phyloP scores from a whole-genome alignment of 2,797 vertebrate species.

The Myioborus miniatus region DNA sequence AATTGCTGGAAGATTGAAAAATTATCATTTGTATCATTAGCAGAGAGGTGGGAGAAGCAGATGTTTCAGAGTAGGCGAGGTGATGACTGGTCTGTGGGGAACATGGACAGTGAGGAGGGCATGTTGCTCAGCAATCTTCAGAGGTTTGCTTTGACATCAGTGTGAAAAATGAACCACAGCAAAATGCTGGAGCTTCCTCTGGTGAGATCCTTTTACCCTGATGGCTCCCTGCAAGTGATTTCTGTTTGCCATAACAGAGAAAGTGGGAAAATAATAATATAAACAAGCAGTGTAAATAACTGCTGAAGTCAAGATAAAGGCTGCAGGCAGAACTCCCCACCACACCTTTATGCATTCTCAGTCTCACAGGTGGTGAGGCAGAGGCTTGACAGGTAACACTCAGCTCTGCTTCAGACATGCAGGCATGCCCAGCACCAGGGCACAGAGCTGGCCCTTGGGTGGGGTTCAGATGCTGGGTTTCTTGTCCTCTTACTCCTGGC shows the following conservation, averaged over 20 bases:
- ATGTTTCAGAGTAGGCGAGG: neutral
- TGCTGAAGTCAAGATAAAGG: neutral
- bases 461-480: neutral
- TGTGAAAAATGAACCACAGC: neutral
- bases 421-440: neutral
- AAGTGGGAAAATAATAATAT: neutral
- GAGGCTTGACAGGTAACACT: neutral
- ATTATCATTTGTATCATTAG: constrained; percentile 10
- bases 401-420: neutral
- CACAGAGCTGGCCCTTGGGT: neutral
- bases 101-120: neutral
- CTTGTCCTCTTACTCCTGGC: neutral
- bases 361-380: neutral
- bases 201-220: neutral
- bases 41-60: constrained; percentile 38
- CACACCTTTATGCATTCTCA: neutral
- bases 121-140: neutral
- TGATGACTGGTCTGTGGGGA: neutral
- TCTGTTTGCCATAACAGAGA: neutral
- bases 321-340: neutral
- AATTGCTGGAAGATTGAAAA: constrained; percentile 40
- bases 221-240: accelerated
- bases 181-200: neutral
- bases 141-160: neutral
- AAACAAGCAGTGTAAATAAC: neutral